phyloP scores from a whole-genome alignment of 2,797 vertebrate genomes.

The Myripristis murdjan region DNA sequence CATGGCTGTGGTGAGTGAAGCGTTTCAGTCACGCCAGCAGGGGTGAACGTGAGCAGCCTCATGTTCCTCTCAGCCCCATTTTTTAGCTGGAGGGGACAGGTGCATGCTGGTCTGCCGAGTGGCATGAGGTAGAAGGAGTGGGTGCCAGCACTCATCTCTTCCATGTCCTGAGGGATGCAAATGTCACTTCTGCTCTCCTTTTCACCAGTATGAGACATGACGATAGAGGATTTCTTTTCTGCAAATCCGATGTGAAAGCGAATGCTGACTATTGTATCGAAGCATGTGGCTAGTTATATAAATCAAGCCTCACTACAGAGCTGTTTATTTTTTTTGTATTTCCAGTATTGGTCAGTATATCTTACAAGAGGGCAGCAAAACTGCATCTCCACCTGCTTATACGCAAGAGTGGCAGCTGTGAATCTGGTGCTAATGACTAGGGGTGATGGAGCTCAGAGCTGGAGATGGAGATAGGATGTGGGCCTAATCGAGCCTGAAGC shows the following conservation, averaged over 20 bases:
- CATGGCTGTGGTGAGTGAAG: not conserved
- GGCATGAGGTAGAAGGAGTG: conserved; percentile 23
- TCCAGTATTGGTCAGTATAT: conserved; percentile 8
- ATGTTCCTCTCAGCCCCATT: conserved; percentile 27
- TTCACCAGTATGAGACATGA: not conserved
- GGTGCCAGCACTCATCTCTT: conserved; percentile 42
- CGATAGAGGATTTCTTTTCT: conserved; percentile 12
- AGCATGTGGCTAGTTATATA: not conserved
- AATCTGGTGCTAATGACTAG: conserved; percentile 62
- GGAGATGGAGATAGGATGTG: conserved; percentile 62
- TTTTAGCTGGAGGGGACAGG: conserved; percentile 63
- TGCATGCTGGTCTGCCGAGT: conserved; percentile 60
- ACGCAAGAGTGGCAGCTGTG: conserved; percentile 73
- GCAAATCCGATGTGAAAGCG: conserved; percentile 14
- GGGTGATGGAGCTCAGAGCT: conserved; percentile 64
- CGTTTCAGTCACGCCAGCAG: conserved; percentile 19
- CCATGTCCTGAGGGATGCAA: conserved; percentile 45
- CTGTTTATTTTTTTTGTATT: not conserved
- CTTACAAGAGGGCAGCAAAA: not conserved
- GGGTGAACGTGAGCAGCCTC: not conserved
- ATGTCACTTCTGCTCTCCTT: conserved; percentile 55
- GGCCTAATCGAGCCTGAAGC: conserved; percentile 80
- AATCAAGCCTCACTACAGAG: not conserved
- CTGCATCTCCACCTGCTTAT: conserved; percentile 60
- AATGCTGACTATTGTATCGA: not conserved